A percentile compares a stretch with the other conserved stretches of the same genome.
These are phyloP conservation scores for Haplochromis burtoni DNA, from an alignment of 2,113 vertebrate genomes.

Conservation along the genomic window DNA sequence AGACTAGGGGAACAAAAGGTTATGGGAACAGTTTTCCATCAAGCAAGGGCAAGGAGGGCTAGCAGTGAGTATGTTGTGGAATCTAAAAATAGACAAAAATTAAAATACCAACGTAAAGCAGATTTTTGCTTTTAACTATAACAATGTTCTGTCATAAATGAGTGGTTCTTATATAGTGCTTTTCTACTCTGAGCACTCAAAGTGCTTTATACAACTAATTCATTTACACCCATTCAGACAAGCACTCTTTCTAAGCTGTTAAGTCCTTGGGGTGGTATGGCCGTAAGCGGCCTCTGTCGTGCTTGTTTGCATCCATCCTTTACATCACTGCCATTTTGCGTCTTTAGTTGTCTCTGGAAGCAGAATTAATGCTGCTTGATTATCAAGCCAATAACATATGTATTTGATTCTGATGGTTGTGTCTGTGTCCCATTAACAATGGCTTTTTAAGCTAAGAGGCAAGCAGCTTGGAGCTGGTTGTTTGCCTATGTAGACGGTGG, in stretches of 20 bases:
- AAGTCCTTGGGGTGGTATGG: neutral
- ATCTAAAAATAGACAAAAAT: neutral
- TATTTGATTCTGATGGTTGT: neutral
- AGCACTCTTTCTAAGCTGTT: neutral
- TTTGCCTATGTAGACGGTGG: neutral
- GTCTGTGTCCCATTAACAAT: neutral
- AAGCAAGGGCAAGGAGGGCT: neutral
- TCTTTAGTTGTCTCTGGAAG: neutral
- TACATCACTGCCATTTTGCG: fast-evolving
- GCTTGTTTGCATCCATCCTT: neutral
- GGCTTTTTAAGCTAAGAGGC: neutral
- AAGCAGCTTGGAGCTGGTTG: neutral
- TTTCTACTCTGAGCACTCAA: neutral
- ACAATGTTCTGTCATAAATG: neutral
- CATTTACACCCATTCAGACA: neutral
- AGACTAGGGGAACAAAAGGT: neutral
- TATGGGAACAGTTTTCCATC: neutral
- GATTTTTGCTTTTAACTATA: neutral
- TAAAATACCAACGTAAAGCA: neutral
- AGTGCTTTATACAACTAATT: neutral
- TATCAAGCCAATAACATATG: neutral
- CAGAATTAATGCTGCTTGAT: neutral
- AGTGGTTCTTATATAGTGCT: neutral
- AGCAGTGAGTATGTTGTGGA: neutral
- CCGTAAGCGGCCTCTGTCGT: neutral